Conservation (phyloP, 2,113 vertebrate genomes). For the Corythornis cristatus region DNA sequence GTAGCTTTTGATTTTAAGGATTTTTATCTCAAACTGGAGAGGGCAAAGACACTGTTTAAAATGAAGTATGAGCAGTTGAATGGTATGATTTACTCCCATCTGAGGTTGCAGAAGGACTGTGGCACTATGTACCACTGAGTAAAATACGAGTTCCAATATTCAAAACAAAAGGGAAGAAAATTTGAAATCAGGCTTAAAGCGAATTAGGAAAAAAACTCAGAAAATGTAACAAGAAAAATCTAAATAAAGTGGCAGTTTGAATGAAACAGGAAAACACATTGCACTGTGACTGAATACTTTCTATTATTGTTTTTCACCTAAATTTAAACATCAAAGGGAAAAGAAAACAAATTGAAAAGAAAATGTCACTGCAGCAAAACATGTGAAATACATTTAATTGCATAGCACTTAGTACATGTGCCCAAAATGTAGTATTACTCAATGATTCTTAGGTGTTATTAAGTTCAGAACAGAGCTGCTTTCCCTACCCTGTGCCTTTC, state of each 20-base stretch:
- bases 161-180: not conserved
- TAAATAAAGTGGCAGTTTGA: not conserved
- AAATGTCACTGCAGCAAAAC: not conserved
- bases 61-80: not conserved
- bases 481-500: not conserved
- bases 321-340: not conserved
- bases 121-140: not conserved
- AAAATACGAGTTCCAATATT: not conserved
- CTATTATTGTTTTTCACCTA: not conserved
- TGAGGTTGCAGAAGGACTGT: not conserved
- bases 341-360: not conserved
- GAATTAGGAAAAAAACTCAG: not conserved
- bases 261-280: not conserved
- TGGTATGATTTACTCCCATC: not conserved
- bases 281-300: not conserved
- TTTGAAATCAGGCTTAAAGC: not conserved
- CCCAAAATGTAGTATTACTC: not conserved
- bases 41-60: conserved; percentile 31
- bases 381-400: not conserved
- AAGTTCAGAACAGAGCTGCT: not conserved
- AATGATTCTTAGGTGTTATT: not conserved
- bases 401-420: not conserved
- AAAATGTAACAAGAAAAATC: not conserved
- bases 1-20: conserved; percentile 56
- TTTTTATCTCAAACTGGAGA: conserved; percentile 49